Evolutionary conservation across 1,140 invertebrate species (phyloP).

Genomic region (Bombus soroeensis): DNA sequence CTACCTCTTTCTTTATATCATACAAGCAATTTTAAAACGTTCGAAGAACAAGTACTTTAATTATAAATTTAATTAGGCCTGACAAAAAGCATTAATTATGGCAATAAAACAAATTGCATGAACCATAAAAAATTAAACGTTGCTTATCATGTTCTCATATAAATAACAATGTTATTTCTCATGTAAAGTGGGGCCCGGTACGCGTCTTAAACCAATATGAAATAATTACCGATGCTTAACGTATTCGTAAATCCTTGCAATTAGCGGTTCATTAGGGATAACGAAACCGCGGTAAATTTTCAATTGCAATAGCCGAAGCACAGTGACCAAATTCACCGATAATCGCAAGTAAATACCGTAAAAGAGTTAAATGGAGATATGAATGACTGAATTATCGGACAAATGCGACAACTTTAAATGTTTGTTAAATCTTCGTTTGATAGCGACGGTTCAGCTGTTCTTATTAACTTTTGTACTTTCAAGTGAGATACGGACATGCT

Average conservation of each 20-base stretch:
- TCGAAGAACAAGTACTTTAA: too few relatives aligned
- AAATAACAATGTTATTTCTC: neutral
- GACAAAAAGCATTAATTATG: too few relatives aligned
- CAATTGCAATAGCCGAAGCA: conserved; percentile 33
- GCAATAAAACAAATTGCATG: neutral
- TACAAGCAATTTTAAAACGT: too few relatives aligned
- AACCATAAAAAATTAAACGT: neutral
- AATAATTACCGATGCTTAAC: conserved; percentile 61
- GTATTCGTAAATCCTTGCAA: conserved; percentile 72
- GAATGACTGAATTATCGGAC: neutral
- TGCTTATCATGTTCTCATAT: neutral
- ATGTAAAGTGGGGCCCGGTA: neutral
- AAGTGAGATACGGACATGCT: conserved; percentile 1
- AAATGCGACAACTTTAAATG: neutral
- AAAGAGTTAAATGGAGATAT: neutral
- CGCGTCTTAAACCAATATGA: conserved; percentile 38
- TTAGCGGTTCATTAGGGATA: conserved; percentile 68
- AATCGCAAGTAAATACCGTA: neutral
- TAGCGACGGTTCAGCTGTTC: neutral
- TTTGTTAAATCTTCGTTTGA: conserved; percentile 20
- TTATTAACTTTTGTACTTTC: conserved; percentile 21
- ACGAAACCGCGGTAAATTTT: conserved; percentile 47
- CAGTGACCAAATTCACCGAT: neutral
- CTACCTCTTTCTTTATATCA: too few relatives aligned
- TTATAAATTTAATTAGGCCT: too few relatives aligned